Conservation (phyloP, 2,113 vertebrate genomes). For the Tychaedon coryphoeus region DNA sequence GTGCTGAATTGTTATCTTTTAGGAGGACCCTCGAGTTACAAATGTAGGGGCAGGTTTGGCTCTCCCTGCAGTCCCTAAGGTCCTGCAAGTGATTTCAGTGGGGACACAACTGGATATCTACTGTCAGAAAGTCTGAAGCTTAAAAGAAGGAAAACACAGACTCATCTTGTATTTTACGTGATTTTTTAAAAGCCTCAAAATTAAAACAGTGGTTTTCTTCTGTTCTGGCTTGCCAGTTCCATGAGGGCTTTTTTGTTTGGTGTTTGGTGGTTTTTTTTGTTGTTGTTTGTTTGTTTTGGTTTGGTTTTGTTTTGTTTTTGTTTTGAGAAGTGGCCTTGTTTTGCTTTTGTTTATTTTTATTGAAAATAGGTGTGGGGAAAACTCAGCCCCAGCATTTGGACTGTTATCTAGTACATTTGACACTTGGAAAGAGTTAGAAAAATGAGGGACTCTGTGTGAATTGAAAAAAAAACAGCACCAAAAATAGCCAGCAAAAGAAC, state of each 20-base stretch:
- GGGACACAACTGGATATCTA: background rate
- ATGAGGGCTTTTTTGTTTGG: background rate
- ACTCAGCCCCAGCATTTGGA: background rate
- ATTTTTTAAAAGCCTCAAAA: background rate
- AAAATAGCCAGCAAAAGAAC: background rate
- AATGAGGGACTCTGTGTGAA: background rate
- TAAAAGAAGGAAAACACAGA: background rate
- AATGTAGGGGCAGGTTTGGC: background rate
- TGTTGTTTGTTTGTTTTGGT: background rate
- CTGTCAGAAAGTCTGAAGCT: background rate
- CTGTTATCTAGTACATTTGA: background rate
- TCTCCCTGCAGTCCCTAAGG: background rate
- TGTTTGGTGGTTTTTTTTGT: background rate
- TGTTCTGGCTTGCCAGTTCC: background rate
- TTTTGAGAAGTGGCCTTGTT: background rate
- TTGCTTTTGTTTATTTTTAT: background rate
- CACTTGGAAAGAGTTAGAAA: background rate
- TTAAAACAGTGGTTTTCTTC: background rate
- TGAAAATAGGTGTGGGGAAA: background rate
- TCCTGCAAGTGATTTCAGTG: background rate
- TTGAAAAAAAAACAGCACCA: background rate
- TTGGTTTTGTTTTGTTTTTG: rapidly evolving
- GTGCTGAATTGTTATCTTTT: background rate
- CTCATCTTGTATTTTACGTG: background rate
- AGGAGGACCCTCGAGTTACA: background rate